Evolutionary conservation across 2,888 invertebrate species (phyloP).

Genomic region (Ectropis crepuscularia): DNA sequence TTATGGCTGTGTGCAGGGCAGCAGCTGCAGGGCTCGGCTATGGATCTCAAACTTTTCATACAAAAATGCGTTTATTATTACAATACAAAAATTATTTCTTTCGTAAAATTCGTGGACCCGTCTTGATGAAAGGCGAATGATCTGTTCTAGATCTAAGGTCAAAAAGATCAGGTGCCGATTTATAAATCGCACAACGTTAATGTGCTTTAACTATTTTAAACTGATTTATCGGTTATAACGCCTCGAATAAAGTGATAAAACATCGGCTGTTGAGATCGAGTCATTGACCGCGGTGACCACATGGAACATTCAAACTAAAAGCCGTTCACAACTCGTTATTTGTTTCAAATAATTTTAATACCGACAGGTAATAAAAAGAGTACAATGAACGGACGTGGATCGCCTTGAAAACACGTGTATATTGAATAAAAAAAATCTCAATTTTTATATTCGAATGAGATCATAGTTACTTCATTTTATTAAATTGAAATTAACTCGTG

Average conservation of each 20-base stretch:
- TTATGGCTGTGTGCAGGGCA: conserved; percentile 59
- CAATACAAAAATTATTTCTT: neutral
- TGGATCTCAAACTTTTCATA: conserved; percentile 70
- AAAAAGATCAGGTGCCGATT: conserved; percentile 8
- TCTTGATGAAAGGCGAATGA: neutral
- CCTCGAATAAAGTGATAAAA: conserved; percentile 21
- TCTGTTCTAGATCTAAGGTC: conserved; percentile 13
- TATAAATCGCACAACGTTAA: neutral
- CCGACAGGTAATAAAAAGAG: conserved; percentile 63
- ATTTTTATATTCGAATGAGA: conserved; percentile 43
- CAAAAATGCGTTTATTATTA: neutral
- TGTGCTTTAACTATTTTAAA: conserved; percentile 13
- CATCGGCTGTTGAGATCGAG: conserved; percentile 25
- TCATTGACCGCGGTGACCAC: conserved; percentile 26
- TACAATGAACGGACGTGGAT: conserved; percentile 76
- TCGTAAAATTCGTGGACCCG: neutral
- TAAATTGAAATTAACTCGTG: conserved; percentile 18
- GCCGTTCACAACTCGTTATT: conserved; percentile 52
- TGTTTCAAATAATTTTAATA: conserved; percentile 53
- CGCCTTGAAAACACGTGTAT: conserved; percentile 72
- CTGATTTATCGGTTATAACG: conserved; percentile 20
- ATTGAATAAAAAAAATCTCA: conserved; percentile 47
- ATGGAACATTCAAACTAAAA: conserved; percentile 27
- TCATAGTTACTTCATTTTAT: conserved; percentile 39
- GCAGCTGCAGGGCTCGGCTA: conserved; percentile 81